Evolutionary conservation across 2,113 vertebrate species (phyloP).

Genomic region (Pyrgilauda ruficollis): DNA sequence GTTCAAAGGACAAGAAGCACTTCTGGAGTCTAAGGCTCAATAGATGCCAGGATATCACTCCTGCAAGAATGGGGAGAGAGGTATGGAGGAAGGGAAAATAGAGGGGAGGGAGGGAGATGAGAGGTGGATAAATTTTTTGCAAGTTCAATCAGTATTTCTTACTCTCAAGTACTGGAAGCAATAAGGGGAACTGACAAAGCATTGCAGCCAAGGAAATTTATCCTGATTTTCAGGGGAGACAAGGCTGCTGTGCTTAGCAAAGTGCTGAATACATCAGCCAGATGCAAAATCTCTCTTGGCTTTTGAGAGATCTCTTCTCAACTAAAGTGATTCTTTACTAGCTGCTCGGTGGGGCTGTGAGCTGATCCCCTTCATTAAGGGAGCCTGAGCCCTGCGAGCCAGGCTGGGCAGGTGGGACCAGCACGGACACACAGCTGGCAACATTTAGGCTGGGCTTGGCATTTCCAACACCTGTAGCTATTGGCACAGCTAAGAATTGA

Average conservation of each 20-base stretch:
- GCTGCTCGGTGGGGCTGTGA: neutral
- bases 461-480: neutral
- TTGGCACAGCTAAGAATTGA: neutral
- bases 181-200: neutral
- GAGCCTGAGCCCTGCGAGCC: neutral
- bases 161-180: neutral
- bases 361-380: neutral
- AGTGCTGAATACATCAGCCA: neutral
- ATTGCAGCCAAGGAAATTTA: neutral
- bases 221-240: neutral
- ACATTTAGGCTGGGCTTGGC: neutral
- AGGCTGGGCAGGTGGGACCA: neutral
- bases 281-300: neutral
- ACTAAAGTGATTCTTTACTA: neutral
- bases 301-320: neutral
- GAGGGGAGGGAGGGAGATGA: neutral
- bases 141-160: neutral
- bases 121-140: neutral
- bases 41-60: neutral
- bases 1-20: neutral
- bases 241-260: accelerated
- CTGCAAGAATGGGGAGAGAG: neutral
- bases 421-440: neutral
- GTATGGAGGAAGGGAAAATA: accelerated
- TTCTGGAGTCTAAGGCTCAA: neutral